Evolutionary conservation across 2,888 invertebrate genomes (phyloP).

Genomic region (Taenaris catops): DNA sequence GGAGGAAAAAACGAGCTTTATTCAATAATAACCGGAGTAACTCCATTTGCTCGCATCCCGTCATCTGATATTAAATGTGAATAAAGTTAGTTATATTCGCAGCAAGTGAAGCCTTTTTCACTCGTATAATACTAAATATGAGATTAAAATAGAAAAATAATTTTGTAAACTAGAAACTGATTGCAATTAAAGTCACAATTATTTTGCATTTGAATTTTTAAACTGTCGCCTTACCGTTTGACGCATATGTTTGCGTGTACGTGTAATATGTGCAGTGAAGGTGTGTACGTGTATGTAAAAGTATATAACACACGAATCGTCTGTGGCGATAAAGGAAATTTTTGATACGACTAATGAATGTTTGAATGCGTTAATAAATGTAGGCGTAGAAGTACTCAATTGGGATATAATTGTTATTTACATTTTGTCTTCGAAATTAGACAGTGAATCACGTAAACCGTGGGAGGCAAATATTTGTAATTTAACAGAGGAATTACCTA

Average conservation of each 20-base stretch:
- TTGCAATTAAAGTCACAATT: no score
- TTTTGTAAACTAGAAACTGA: no score
- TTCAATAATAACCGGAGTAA: constrained; percentile 73
- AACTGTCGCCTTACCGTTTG: no score
- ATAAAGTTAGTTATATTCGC: constrained; percentile 75
- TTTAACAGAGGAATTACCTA: constrained; percentile 23
- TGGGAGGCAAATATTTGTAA: constrained; percentile 10
- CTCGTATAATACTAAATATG: no score
- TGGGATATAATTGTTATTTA: constrained; percentile 16
- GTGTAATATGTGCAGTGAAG: no score
- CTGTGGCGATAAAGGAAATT: constrained; percentile 5
- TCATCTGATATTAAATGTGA: constrained; percentile 77
- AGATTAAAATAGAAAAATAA: no score
- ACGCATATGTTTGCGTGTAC: no score
- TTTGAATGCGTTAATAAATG: constrained; percentile 2
- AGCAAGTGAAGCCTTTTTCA: no score
- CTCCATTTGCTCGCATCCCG: constrained; percentile 68
- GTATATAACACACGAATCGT: constrained; percentile 3
- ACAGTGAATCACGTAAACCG: constrained; percentile 10
- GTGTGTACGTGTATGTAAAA: no score
- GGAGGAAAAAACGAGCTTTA: constrained; percentile 64
- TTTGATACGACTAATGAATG: constrained; percentile 8
- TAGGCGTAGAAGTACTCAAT: constrained; percentile 2
- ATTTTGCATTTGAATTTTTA: no score
- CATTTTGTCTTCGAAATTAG: constrained; percentile 8